Conservation (phyloP, 2,888 invertebrate species). For the Xestobium rufovillosum region DNA sequence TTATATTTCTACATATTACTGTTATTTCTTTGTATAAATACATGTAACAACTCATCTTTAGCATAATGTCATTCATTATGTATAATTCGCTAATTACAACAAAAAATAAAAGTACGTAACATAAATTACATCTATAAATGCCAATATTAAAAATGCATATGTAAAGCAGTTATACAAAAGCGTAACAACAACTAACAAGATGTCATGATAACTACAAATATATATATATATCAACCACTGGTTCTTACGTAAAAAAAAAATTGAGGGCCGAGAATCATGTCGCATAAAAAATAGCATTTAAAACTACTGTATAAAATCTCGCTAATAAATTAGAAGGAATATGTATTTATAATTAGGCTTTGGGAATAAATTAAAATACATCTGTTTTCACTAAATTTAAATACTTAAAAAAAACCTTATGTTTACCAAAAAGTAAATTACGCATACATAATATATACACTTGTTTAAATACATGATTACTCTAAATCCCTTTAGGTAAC, state of each 20-base stretch:
- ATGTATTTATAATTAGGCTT: neutral
- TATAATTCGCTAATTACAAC: constrained; percentile 32
- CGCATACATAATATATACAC: too few species aligned
- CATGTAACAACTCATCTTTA: constrained; percentile 28
- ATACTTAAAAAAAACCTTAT: too few species aligned
- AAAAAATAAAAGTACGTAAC: constrained; percentile 25
- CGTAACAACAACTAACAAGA: constrained; percentile 23
- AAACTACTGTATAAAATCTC: too few species aligned
- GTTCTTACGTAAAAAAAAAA: too few species aligned
- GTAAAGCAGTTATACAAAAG: constrained; percentile 33
- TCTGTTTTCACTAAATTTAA: too few species aligned
- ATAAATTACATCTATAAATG: constrained; percentile 33
- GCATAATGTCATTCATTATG: constrained; percentile 33
- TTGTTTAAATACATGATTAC: too few species aligned
- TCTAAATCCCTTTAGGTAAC: constrained; percentile 1
- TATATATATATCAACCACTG: neutral
- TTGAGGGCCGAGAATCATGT: too few species aligned
- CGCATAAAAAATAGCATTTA: neutral
- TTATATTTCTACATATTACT: constrained; percentile 28
- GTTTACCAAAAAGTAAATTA: too few species aligned
- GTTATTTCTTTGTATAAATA: constrained; percentile 30
- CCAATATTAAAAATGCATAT: constrained; percentile 30
- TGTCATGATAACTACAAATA: too few species aligned
- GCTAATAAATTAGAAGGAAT: neutral
- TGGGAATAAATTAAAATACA: constrained; percentile 1